Evolutionary conservation across 1,140 invertebrate species (phyloP), one percentile per base, ranked within the genome.

Genomic region (Lethocerus indicus): DNA sequence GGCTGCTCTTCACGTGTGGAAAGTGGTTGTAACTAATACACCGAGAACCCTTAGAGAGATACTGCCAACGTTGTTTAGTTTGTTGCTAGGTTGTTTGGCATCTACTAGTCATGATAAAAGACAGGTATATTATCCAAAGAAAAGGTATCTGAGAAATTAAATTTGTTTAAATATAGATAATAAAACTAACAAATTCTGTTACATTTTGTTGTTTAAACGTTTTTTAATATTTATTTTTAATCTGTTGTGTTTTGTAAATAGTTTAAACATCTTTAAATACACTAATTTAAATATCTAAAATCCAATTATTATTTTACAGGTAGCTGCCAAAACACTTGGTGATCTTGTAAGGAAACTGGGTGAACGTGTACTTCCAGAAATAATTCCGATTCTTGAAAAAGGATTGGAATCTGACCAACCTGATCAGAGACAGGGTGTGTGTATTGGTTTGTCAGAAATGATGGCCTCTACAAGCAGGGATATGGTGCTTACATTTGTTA

Each of bases 281-380:
- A 18, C 18, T 12, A 47, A 32, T 47, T 5, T 20, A 32, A 32
- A 13, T 21, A 20, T 32, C n/a, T 27, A 48, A 46, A 12, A 12
- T 12, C 3, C 28, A 37, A 43, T 50, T 14, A n/a, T 45, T 18
- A 24, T 42, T 1, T 42, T 56, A n/a, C 54, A 77, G 73, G 78
- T 98, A 3, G 94, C 93, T 12, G 93, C 92, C 0, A 69, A 93
- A 46, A 98, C 95, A 0, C 72, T 99, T 0, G 95, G 94, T 5
- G 96, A 99, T 70, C 70, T 99, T 29, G 95, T 99, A 0, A 71
- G 90, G 42, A 99, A 99, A 73, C 68, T 99, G 32, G 96, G 96
- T 20, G 95, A 99, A 70, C 74, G 95, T 54, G 91, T 99, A 9
- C 61, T 98, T 50, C 93, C 92, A 0, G 93, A 97, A 69, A 97